Conservation (phyloP, 2,797 vertebrate genomes). For the Spinibarbus caldwelli region DNA sequence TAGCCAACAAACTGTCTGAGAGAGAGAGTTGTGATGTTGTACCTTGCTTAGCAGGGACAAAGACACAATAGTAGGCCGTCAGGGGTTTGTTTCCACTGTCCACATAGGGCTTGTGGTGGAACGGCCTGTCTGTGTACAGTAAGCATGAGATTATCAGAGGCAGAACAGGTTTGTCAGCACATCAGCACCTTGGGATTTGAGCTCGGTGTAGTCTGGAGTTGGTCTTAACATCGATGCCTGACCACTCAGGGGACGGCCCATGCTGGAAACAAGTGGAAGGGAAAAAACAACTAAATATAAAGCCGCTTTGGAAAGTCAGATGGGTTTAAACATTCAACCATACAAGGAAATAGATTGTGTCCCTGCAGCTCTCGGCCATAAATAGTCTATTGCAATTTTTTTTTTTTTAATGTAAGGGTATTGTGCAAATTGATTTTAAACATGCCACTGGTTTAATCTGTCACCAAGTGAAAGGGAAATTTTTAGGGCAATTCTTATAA, state of each 20-base stretch:
- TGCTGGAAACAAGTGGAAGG: constrained; percentile 4
- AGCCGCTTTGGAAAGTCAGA: neutral
- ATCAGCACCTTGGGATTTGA: constrained; percentile 37
- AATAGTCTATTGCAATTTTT: neutral
- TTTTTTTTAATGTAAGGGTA: neutral
- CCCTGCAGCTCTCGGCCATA: neutral
- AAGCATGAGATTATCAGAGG: constrained; percentile 72
- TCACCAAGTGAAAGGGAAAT: too few relatives aligned
- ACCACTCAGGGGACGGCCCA: neutral
- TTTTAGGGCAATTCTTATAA: neutral
- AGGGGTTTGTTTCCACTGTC: constrained; percentile 27
- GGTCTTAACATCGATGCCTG: neutral
- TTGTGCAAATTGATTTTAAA: neutral
- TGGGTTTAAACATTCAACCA: constrained; percentile 34
- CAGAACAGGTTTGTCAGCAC: constrained; percentile 56
- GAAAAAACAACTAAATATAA: constrained; percentile 21
- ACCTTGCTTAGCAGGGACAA: constrained; percentile 25
- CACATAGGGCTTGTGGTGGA: constrained; percentile 34
- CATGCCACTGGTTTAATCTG: neutral
- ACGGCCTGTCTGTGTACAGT: constrained; percentile 66
- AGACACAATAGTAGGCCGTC: neutral
- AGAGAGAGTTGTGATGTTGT: constrained; percentile 28
- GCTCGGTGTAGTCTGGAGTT: constrained; percentile 24
- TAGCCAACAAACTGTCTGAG: constrained; percentile 39
- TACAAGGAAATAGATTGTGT: constrained; percentile 30